Evolutionary conservation across 2,797 vertebrate species (phyloP).

Genomic region (Falco peregrinus): DNA sequence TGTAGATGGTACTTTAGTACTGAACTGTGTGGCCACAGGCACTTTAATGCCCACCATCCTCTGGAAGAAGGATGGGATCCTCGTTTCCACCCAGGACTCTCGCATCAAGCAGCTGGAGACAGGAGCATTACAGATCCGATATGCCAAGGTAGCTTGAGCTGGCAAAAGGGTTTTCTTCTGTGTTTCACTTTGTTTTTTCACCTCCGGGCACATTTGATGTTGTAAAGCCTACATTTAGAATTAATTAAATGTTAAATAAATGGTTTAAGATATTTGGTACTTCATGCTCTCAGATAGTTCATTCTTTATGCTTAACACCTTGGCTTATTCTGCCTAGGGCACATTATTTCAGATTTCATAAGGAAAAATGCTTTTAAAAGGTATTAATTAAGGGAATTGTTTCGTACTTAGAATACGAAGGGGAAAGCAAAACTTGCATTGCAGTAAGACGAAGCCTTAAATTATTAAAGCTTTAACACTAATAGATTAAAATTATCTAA

Average conservation of each 20-base stretch:
- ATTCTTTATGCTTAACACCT: not conserved
- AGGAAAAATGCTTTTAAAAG: not conserved
- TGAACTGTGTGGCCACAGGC: constrained; percentile 89
- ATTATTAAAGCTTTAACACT: not conserved
- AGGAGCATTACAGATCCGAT: constrained; percentile 91
- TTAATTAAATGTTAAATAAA: constrained; percentile 34
- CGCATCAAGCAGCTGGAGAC: constrained; percentile 93
- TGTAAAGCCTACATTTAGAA: not conserved
- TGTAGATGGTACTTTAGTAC: constrained; percentile 90
- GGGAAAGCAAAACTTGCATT: not conserved
- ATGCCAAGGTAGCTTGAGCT: constrained; percentile 87
- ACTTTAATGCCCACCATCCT: constrained; percentile 90
- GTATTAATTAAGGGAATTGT: constrained; percentile 8
- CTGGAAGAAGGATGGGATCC: constrained; percentile 92
- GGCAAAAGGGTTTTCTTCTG: not conserved
- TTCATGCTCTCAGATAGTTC: not conserved
- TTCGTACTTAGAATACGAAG: not conserved
- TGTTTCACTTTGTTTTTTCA: not conserved
- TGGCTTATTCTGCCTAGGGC: constrained; percentile 7
- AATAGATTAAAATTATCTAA: not conserved
- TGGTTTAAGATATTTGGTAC: not conserved
- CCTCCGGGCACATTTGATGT: not conserved
- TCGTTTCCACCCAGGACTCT: constrained; percentile 93
- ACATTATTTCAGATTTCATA: constrained; percentile 32
- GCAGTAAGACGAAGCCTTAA: not conserved